Percentiles rank a stretch among this genome's conserved stretches.
These are phyloP conservation scores for Melanostoma scalare DNA, from an alignment of 2,888 invertebrate genomes.

Conservation along the genomic window DNA sequence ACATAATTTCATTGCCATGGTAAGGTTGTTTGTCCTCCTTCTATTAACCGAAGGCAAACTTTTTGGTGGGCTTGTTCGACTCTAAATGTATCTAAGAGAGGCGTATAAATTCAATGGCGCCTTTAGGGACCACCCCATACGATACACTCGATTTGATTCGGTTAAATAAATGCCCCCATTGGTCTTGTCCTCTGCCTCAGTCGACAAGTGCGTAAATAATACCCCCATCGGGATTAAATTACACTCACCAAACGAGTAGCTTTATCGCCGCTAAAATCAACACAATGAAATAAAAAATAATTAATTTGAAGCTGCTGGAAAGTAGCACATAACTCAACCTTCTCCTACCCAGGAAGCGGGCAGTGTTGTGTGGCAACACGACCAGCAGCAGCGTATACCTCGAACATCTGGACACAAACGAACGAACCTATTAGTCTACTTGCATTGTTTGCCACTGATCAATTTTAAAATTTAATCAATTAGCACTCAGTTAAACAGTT, in stretches of 20 bases:
- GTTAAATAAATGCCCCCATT: slow-evolving; percentile 58
- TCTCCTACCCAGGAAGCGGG: not conserved
- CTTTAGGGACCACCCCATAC: slow-evolving; percentile 28
- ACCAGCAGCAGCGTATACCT: not conserved
- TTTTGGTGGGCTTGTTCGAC: not conserved
- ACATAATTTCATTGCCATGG: slow-evolving; percentile 30
- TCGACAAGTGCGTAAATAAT: slow-evolving; percentile 35
- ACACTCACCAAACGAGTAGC: slow-evolving; percentile 22
- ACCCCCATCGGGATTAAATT: slow-evolving; percentile 26
- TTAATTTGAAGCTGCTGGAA: slow-evolving; percentile 37
- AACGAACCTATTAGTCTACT: slow-evolving; percentile 30
- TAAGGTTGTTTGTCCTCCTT: slow-evolving; percentile 3
- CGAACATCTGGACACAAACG: slow-evolving; percentile 53
- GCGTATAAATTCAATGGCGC: slow-evolving; percentile 50
- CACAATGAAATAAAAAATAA: slow-evolving; percentile 2
- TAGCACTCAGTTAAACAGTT: slow-evolving; percentile 48
- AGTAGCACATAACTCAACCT: not conserved
- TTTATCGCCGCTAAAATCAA: not conserved
- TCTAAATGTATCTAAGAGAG: slow-evolving; percentile 6
- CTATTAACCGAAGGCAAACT: not conserved
- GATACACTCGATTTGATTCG: slow-evolving; percentile 58
- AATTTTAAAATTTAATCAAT: slow-evolving; percentile 70
- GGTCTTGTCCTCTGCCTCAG: slow-evolving; percentile 44
- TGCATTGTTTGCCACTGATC: slow-evolving; percentile 35
- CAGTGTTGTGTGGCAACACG: too few species aligned